A percentile compares a stretch with the other conserved stretches of the same genome.
Conservation (phyloP, 2,888 invertebrate species). For the Gordius sp. region DNA sequence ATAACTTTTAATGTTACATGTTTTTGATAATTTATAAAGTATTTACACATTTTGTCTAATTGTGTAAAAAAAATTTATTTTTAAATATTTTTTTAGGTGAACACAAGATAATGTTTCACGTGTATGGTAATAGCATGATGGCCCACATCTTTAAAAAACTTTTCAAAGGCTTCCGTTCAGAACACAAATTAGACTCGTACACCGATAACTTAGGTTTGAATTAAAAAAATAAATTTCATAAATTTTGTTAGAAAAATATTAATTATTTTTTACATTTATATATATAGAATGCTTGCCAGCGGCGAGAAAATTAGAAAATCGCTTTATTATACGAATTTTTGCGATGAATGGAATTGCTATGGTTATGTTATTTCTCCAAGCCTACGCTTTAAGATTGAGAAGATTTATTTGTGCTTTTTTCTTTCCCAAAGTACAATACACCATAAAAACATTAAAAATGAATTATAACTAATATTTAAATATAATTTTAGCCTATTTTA, state of each 20-base stretch:
- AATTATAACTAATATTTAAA: neutral
- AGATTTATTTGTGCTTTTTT: neutral
- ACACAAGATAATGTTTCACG: conserved; percentile 2
- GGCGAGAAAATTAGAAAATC: neutral
- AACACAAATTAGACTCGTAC: neutral
- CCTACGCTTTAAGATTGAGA: neutral
- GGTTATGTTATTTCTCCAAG: conserved; percentile 5
- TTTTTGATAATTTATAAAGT: no score
- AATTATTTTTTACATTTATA: no score
- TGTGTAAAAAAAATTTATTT: no score
- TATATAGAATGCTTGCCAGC: neutral
- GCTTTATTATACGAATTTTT: neutral
- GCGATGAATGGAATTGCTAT: neutral
- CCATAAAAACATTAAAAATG: neutral
- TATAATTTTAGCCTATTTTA: neutral
- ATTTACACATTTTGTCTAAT: no score
- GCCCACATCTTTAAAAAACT: conserved; percentile 5
- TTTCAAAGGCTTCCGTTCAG: neutral
- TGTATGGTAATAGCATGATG: neutral
- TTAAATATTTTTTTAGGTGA: no score
- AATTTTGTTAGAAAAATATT: neutral
- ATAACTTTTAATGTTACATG: no score
- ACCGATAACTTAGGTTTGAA: neutral
- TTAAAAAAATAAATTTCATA: neutral
- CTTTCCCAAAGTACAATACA: neutral